Evolutionary conservation across 2,113 vertebrate genomes (phyloP).

Genomic region (Ceuthmochares aereus): DNA sequence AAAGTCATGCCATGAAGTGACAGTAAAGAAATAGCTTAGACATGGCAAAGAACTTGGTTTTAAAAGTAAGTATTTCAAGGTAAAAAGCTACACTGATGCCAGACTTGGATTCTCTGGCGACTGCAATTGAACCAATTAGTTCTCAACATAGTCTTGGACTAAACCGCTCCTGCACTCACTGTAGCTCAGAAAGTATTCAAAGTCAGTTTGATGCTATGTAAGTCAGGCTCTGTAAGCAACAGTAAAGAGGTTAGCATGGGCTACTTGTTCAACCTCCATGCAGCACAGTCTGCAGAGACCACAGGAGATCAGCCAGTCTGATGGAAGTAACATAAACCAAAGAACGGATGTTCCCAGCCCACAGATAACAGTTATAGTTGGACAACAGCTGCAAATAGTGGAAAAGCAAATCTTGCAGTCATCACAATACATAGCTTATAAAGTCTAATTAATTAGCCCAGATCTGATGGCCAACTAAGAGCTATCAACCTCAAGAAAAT

Average conservation of each 20-base stretch:
- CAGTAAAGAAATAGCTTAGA: background rate
- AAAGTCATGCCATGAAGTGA: background rate
- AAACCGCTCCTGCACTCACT: background rate
- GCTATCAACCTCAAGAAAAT: background rate
- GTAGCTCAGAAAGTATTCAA: background rate
- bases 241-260: background rate
- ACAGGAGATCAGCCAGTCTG: background rate
- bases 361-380: background rate
- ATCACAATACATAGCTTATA: background rate
- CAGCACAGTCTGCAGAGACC: background rate
- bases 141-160: background rate
- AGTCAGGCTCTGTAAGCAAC: background rate
- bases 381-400: background rate
- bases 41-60: background rate
- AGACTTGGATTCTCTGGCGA: background rate
- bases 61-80: background rate
- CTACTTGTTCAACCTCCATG: fast-evolving
- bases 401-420: constrained; percentile 14
- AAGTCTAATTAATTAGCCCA: constrained; percentile 1
- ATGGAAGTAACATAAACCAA: background rate
- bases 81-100: background rate
- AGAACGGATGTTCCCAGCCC: background rate
- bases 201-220: background rate
- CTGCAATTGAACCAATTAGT: background rate
- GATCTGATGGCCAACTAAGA: background rate